Conservation (phyloP, 2,113 vertebrate genomes). For the Ivindomyrus marchei region DNA sequence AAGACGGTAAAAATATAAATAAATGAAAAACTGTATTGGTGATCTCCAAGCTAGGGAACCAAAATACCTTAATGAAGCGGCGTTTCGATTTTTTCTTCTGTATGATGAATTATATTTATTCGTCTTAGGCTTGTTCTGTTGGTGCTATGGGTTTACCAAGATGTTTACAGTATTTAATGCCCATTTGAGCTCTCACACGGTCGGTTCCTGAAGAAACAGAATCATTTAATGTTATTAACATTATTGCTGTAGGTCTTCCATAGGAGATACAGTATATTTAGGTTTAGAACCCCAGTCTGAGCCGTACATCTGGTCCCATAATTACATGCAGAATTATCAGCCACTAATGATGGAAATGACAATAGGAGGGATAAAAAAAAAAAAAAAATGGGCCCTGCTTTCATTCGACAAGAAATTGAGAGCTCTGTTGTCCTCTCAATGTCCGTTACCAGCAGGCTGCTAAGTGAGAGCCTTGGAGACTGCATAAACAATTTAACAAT, state of each 20-base stretch:
- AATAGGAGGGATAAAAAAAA: not conserved
- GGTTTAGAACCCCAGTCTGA: not conserved
- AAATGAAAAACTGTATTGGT: not conserved
- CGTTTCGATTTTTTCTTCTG: too few species aligned
- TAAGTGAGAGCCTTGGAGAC: slow-evolving; percentile 13
- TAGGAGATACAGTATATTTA: not conserved
- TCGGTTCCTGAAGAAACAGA: not conserved
- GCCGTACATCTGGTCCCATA: not conserved
- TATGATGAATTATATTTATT: not conserved
- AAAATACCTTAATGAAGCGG: not conserved
- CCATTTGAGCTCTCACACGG: not conserved
- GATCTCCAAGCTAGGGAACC: not conserved
- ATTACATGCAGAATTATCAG: not conserved
- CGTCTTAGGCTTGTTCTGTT: not conserved
- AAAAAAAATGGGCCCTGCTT: not conserved
- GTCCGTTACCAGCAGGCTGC: slow-evolving; percentile 10
- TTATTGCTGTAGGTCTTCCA: not conserved
- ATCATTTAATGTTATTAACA: not conserved
- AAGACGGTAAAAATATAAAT: not conserved
- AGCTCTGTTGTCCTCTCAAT: slow-evolving; percentile 10
- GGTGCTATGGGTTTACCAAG: not conserved
- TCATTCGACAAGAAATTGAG: not conserved
- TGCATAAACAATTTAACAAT: slow-evolving; percentile 26
- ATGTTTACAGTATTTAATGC: not conserved
- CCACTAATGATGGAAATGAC: not conserved